Base-by-base conservation (phyloP, 2,888 invertebrate genomes). In the Mechanitis mazaeus region DNA sequence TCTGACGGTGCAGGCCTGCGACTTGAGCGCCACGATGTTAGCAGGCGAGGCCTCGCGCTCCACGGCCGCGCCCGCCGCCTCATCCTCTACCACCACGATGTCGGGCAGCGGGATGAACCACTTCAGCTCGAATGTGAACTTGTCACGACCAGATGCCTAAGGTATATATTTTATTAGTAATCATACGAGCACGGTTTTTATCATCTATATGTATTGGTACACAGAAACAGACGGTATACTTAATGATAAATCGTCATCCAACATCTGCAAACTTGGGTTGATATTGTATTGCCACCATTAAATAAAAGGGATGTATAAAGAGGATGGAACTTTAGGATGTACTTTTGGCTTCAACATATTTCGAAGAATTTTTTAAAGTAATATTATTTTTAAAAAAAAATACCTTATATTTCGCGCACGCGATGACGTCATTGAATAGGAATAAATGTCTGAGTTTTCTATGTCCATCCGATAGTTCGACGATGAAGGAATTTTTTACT, bases 401-500 rank as follows among this genome's bases (percentile, higher is more conserved):
- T 78, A 92, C 94, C 92, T 97, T 97, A 77, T 97, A 96, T 90
- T 96, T 98, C 74, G 98, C 97, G 89, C 98, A 98, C 59, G 98
- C 97, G 71, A 98, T 95, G 56, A 97, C 95, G 82, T 98, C 98
- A 77, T 97, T 97, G 83, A 98, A 98, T 28, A 98, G 92, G 85
- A 98, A 97, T 68, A 98, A 90, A 91, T 98, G 98, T 65, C 98
- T 92, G 68, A 98, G 85, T 86, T 98, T 98, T 64, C 98, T 92
- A 83, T 95, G 95, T 11, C 95, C 95, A 77, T 97, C 97, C 3
- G 95, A 94, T 61, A 96, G 91, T 85, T 98, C 98, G 33, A 98
- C 97, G 67, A 98, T 96, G 79, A 97, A 97, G 0, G 97, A 97
- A 84, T 97, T 97, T 84, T 97, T 97, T 38, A 97, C 97, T 75